Base-by-base conservation (phyloP, 2,888 invertebrate species). In the Suillia variegata region DNA sequence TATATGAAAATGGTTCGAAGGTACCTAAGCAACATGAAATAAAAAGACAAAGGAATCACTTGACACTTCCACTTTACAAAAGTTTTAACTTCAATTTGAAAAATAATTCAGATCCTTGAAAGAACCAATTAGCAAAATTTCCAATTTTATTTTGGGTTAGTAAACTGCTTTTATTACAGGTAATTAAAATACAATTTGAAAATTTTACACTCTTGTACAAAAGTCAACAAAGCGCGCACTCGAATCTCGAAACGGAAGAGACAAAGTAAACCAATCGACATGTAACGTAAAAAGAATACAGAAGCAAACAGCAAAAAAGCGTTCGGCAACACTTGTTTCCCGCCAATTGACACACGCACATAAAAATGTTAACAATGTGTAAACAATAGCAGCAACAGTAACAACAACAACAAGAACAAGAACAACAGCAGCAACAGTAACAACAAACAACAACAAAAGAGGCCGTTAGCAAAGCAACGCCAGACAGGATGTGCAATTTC, bases 201-300 rank as follows among this genome's bases (percentile, higher is more conserved):
- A n/a, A n/a, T n/a, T n/a, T n/a, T n/a, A n/a, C 54, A 54, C 48
- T 50, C 34, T n/a, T 18, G 56, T 61, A 58, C 22, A 38, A 56
- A 58, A 58, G 50, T 58, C 58, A 61, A 60, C 33, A 21, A 24
- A 26, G n/a, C 50, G 54, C 5, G 48, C 58, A 51, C 56, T 54
- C 51, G 33, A 47, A n/a, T 42, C 20, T 56, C 22, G 50, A 20
- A 10, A 60, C 56, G 48, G 45, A 51, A 48, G 5, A 5, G 38
- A 48, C 26, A 50, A 49, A 47, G 24, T 42, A 53, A 57, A 45
- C 18, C 31, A 20, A 33, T 5, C 15, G 21, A 61, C 51, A 58
- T 61, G 52, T 50, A 22, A 58, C 54, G 42, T 38, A 55, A 49
- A 45, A 57, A 48, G 31, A 48, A 53, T 18, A 57, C 8, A 47